phyloP scores from a whole-genome alignment of 2,888 invertebrate species.

The Platycheirus rosarum region DNA sequence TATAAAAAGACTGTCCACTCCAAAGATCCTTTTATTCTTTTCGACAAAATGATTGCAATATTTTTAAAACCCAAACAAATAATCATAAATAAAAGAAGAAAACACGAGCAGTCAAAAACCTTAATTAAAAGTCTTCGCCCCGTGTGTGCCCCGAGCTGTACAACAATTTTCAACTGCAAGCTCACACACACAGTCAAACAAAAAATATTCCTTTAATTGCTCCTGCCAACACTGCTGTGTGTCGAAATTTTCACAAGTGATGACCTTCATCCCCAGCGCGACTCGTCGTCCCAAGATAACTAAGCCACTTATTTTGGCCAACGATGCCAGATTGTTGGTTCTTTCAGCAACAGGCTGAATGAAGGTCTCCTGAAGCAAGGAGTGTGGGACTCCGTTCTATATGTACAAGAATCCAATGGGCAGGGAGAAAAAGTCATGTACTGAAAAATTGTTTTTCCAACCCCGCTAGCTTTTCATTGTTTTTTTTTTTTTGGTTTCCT shows the following conservation, averaged over 20 bases:
- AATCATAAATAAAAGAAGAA: constrained; percentile 24
- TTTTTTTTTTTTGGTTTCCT: not conserved
- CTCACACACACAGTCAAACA: constrained; percentile 11
- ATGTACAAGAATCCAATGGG: constrained; percentile 1
- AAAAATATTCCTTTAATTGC: constrained; percentile 44
- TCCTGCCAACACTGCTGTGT: constrained; percentile 40
- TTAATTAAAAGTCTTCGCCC: constrained; percentile 54
- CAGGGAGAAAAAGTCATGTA: not conserved
- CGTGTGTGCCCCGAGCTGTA: not conserved
- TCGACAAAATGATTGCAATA: too few relatives aligned
- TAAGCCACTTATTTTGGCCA: constrained; percentile 41
- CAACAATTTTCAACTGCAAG: not conserved
- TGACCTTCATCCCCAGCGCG: constrained; percentile 21
- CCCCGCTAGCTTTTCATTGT: not conserved
- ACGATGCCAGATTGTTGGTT: constrained; percentile 28
- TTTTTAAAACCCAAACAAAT: constrained; percentile 18
- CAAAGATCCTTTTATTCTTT: too few relatives aligned
- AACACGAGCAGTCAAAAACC: constrained; percentile 39
- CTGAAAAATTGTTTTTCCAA: constrained; percentile 24
- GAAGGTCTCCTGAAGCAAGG: not conserved
- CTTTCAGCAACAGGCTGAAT: constrained; percentile 60
- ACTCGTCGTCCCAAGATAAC: constrained; percentile 25
- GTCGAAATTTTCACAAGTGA: constrained; percentile 36
- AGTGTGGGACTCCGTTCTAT: not conserved
- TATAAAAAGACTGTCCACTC: too few relatives aligned